Percentiles rank a stretch among this genome's conserved stretches.
Evolutionary conservation across 2,113 vertebrate genomes (phyloP).

Genomic region (Seriola rivoliana): DNA sequence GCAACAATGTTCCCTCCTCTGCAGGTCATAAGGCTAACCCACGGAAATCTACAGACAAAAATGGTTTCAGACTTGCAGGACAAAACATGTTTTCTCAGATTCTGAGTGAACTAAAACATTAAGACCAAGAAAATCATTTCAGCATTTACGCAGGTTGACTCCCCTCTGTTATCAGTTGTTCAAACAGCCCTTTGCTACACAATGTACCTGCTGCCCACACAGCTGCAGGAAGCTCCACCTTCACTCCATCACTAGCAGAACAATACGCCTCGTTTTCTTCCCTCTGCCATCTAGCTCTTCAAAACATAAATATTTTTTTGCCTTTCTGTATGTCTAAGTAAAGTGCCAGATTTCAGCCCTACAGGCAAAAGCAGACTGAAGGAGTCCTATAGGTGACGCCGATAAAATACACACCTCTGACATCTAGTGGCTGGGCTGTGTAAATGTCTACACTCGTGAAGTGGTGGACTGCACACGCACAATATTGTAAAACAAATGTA

Average conservation of each 20-base stretch:
- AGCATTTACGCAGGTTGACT: constrained; percentile 60
- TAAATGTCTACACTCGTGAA: neutral
- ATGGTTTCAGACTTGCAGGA: constrained; percentile 18
- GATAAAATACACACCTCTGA: constrained; percentile 69
- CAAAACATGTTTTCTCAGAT: constrained; percentile 39
- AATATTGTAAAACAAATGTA: neutral
- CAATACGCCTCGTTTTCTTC: constrained; percentile 5
- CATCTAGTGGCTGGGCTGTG: constrained; percentile 79
- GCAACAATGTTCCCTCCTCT: constrained; percentile 61
- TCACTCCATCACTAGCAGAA: constrained; percentile 28
- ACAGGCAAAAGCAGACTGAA: neutral
- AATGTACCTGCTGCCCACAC: constrained; percentile 65
- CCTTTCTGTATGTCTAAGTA: neutral
- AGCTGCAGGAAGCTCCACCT: constrained; percentile 39
- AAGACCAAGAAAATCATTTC: constrained; percentile 37
- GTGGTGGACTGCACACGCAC: neutral
- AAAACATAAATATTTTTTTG: constrained; percentile 17
- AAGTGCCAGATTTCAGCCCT: constrained; percentile 19
- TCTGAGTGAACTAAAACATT: constrained; percentile 33
- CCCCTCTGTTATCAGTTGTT: constrained; percentile 75
- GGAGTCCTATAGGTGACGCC: neutral
- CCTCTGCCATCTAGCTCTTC: constrained; percentile 8
- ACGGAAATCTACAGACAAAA: constrained; percentile 52
- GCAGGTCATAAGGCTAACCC: constrained; percentile 53
- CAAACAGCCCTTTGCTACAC: constrained; percentile 69